These are phyloP conservation scores for Cariama cristata DNA, from an alignment of 2,113 vertebrate genomes.

Conservation along the genomic window DNA sequence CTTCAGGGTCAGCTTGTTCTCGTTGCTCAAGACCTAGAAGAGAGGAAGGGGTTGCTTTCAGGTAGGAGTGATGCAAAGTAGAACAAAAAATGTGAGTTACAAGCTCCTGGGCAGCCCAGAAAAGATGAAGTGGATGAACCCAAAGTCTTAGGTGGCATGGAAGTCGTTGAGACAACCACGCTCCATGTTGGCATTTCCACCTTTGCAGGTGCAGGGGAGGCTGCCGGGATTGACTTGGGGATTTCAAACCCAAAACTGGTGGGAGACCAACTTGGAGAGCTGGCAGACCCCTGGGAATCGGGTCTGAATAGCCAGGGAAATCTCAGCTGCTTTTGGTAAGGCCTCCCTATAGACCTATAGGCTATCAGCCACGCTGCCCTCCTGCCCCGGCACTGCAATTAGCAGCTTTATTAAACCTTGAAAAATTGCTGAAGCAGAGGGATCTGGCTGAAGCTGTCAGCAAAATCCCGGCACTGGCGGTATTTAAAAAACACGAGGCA, in stretches of 20 bases:
- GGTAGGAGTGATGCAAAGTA: rapidly evolving
- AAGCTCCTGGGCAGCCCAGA: background rate
- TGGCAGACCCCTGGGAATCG: background rate
- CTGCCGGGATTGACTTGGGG: background rate
- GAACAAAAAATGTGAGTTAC: rapidly evolving
- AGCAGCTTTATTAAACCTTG: background rate
- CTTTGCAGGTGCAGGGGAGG: too few species aligned
- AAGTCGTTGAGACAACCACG: background rate
- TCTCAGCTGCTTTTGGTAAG: background rate
- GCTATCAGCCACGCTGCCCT: background rate
- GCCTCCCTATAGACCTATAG: background rate
- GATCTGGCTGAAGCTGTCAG: background rate
- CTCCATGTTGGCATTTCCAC: background rate
- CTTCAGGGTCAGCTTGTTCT: constrained; percentile 92
- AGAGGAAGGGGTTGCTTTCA: background rate
- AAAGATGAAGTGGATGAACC: background rate
- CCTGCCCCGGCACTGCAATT: background rate
- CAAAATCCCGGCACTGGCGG: background rate
- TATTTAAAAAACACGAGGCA: background rate
- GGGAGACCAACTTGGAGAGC: background rate
- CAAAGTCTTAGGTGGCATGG: background rate
- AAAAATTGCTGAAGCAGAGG: background rate
- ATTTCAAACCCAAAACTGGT: background rate
- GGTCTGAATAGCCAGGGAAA: background rate
- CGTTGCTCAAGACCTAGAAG: constrained; percentile 94